phyloP scores from a whole-genome alignment of 2,797 vertebrate genomes.

The Poecilia picta region DNA sequence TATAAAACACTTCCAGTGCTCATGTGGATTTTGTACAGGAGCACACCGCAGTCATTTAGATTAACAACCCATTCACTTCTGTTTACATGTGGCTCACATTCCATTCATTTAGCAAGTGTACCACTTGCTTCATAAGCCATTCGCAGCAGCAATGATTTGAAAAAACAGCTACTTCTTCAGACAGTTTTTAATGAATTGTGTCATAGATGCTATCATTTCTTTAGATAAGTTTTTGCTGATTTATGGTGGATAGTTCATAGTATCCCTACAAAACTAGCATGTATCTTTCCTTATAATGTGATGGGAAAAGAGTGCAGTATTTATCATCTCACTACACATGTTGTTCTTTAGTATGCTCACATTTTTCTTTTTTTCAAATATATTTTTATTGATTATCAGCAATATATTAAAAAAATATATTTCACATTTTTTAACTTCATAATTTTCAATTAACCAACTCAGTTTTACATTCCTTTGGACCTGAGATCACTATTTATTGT shows the following conservation, averaged over 20 bases:
- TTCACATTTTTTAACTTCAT: no score
- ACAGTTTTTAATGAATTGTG: neutral
- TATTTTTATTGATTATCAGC: no score
- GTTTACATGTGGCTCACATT: slow-evolving; percentile 48
- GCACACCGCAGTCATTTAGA: slow-evolving; percentile 25
- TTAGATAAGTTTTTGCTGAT: neutral
- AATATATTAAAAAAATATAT: no score
- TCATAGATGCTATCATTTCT: neutral
- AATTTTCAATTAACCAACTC: no score
- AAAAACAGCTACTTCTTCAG: neutral
- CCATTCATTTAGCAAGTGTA: slow-evolving; percentile 33
- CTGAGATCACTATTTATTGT: no score
- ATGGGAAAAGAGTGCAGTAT: neutral
- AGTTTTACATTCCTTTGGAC: no score
- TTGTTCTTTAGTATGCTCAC: neutral
- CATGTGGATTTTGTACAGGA: slow-evolving; percentile 19
- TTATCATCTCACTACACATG: neutral
- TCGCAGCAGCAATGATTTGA: neutral
- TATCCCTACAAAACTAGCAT: neutral
- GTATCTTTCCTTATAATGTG: neutral
- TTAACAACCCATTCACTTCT: slow-evolving; percentile 49
- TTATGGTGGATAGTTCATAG: neutral
- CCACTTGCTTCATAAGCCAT: slow-evolving; percentile 3
- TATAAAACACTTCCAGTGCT: slow-evolving; percentile 31
- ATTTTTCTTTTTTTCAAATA: neutral